A percentile compares a stretch with the other conserved stretches of the same genome.
Conservation (phyloP, 2,797 vertebrate species). For the Notoglanidium macrostoma region DNA sequence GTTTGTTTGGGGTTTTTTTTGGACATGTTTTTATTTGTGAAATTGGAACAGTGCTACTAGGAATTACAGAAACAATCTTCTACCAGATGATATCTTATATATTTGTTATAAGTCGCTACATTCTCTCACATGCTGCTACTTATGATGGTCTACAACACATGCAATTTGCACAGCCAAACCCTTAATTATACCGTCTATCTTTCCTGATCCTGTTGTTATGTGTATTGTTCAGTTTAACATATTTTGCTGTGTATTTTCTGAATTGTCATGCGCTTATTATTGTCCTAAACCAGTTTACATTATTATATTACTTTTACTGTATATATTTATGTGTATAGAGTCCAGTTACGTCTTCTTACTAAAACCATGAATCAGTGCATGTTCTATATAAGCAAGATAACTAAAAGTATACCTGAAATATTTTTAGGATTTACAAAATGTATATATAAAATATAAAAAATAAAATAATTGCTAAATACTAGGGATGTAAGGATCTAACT, state of each 20-base stretch:
- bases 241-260: background rate
- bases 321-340: background rate
- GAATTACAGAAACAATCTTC: conserved; percentile 21
- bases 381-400: background rate
- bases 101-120: background rate
- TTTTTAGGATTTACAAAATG: background rate
- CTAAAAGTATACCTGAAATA: background rate
- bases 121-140: background rate
- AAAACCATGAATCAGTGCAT: background rate
- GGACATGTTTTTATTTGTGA: conserved; percentile 4
- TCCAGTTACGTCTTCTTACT: background rate
- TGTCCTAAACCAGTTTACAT: background rate
- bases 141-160: background rate
- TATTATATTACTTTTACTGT: background rate
- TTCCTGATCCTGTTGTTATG: background rate
- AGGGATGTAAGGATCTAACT: background rate
- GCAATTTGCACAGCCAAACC: conserved; percentile 4
- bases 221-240: background rate
- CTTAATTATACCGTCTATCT: conserved; percentile 3
- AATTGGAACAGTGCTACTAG: conserved; percentile 10
- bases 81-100: conserved; percentile 8
- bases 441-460: background rate
- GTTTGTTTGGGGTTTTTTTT: background rate
- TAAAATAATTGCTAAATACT: background rate
- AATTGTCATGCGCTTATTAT: background rate